phyloP scores from a whole-genome alignment of 37 sponge, comb jelly and placozoan genomes.

The Mnemiopsis leidyi region DNA sequence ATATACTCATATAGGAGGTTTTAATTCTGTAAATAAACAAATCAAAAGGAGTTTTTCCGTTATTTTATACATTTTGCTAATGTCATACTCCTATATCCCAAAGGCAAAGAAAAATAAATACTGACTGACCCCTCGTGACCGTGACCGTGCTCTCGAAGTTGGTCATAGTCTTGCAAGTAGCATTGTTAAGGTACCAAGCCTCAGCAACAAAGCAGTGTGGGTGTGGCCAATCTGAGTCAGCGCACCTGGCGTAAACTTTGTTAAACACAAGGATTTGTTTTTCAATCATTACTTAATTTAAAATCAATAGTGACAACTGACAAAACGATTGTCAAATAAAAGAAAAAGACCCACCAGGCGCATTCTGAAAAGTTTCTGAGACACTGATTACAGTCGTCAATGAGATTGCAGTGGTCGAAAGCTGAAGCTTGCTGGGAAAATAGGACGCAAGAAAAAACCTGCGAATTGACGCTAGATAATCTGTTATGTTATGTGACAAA shows the following conservation, averaged over 20 bases:
- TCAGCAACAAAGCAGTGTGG: constrained; percentile 6
- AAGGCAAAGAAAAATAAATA: too few relatives aligned
- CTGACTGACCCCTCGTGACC: constrained; percentile 24
- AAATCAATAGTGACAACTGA: too few relatives aligned
- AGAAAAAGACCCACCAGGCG: constrained; percentile 53
- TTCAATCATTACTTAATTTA: too few relatives aligned
- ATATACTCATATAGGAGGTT: too few relatives aligned
- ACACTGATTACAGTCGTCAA: constrained; percentile 48
- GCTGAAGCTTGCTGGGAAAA: background rate
- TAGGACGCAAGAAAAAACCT: background rate
- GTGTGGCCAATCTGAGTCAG: constrained; percentile 11
- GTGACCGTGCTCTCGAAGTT: constrained; percentile 39
- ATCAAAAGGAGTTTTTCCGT: too few relatives aligned
- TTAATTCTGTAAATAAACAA: too few relatives aligned
- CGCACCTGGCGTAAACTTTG: background rate
- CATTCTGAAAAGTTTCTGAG: constrained; percentile 30
- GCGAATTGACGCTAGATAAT: too few relatives aligned
- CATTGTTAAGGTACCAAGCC: constrained; percentile 38
- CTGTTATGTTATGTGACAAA: too few relatives aligned
- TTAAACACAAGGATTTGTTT: background rate
- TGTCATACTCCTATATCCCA: too few relatives aligned
- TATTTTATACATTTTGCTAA: too few relatives aligned
- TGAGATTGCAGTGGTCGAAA: constrained; percentile 30
- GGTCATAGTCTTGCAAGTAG: background rate
- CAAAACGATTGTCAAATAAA: too few relatives aligned